phyloP scores from a whole-genome alignment of 2,113 vertebrate genomes.

The Pionites leucogaster region DNA sequence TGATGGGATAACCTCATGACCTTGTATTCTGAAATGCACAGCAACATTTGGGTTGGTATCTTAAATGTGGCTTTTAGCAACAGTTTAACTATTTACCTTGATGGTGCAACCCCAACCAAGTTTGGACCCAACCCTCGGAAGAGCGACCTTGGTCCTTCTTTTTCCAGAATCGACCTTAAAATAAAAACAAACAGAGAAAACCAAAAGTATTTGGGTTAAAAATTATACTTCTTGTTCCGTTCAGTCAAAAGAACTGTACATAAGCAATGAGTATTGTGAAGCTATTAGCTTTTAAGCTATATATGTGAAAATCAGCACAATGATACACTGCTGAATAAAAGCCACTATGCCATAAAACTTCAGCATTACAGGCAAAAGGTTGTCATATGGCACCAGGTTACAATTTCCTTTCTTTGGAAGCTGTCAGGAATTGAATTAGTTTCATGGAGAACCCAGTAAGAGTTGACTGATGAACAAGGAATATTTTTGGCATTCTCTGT shows the following conservation, averaged over 20 bases:
- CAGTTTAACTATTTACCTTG: conserved; percentile 80
- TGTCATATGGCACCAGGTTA: not conserved
- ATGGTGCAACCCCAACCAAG: conserved; percentile 94
- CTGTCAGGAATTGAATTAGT: not conserved
- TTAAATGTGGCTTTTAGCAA: not conserved
- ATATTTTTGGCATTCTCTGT: not conserved
- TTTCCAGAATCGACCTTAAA: conserved; percentile 91
- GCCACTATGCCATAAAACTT: not conserved
- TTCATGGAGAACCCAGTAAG: not conserved
- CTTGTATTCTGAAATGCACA: not conserved
- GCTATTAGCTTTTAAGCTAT: not conserved
- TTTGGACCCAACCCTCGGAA: conserved; percentile 96
- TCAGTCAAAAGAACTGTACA: not conserved
- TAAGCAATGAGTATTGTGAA: not conserved
- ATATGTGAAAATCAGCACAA: not conserved
- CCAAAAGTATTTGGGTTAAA: not conserved
- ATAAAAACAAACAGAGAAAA: not conserved
- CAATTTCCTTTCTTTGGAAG: not conserved
- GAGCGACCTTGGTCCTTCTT: conserved; percentile 95
- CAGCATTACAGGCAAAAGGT: not conserved
- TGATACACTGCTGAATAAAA: not conserved
- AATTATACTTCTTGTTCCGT: not conserved
- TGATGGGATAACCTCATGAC: not conserved
- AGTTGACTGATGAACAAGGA: not conserved
- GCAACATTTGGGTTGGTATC: not conserved